Evolutionary conservation across 2,113 vertebrate species (phyloP).

Genomic region (Rhinolophus sinicus): DNA sequence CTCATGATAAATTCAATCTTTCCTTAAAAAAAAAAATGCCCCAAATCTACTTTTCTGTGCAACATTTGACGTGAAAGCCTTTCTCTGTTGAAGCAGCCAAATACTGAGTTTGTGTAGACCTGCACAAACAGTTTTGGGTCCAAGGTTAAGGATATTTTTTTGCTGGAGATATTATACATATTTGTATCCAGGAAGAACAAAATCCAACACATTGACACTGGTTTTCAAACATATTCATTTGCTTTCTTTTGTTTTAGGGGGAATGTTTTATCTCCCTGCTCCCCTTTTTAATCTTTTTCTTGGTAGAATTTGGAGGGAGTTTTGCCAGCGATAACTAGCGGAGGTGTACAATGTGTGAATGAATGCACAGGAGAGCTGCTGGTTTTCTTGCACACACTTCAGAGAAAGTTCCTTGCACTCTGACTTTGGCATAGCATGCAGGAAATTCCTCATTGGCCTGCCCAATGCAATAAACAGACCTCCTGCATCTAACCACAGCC

Average conservation of each 20-base stretch:
- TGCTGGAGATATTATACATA: constrained; percentile 27
- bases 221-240: constrained; percentile 45
- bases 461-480: constrained; percentile 73
- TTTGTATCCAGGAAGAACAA: constrained; percentile 63
- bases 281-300: constrained; percentile 61
- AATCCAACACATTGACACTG: constrained; percentile 27
- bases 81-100: constrained; percentile 50
- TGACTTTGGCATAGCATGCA: background rate
- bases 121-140: constrained; percentile 38
- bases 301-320: constrained; percentile 22
- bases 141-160: constrained; percentile 64
- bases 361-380: constrained; percentile 37
- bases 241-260: constrained; percentile 43
- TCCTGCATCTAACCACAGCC: constrained; percentile 59
- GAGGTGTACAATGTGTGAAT: background rate
- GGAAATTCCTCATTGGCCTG: constrained; percentile 59
- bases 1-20: constrained; percentile 64
- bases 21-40: constrained; percentile 2
- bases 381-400: constrained; percentile 67
- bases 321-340: constrained; percentile 43
- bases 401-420: constrained; percentile 55
- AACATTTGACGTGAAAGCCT: constrained; percentile 40
- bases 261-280: constrained; percentile 23
- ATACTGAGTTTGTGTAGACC: background rate
- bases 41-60: constrained; percentile 54